Base-by-base conservation (phyloP, 2,113 vertebrate species). In the Odocoileus hemionus region DNA sequence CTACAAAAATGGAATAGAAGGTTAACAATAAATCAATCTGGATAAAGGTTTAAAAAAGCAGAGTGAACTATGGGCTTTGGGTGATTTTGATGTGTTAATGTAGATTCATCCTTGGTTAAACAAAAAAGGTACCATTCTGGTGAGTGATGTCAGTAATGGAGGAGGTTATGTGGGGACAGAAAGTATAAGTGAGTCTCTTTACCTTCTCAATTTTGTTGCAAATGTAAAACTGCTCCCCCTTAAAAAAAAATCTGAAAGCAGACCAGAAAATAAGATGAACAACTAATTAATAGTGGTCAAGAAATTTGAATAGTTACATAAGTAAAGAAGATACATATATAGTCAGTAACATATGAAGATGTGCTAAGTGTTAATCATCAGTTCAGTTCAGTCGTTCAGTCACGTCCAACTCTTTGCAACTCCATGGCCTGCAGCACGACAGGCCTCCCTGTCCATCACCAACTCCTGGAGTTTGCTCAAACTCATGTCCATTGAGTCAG, bases 401-500 rank as follows among this genome's bases (percentile, higher is more conserved):
- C 17, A 21, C 17, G 0, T 36, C 64, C 5, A 2, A 67, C 64
- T 67, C 4, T 67, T 67, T 67, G 17, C 8, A 0, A 5, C 33
- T n/a, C 64, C 17, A 36, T 67, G 64, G 17, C 8, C 7, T 36
- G 64, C 64, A 67, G 64, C 64, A 67, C 0, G 1, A 4, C 33
- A 36, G n/a, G 33, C 64, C 9, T 21, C 64, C 64, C n/a, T 67
- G 64, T 67, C 64, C 17, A 36, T 67, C n/a, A 67, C 17, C n/a
- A 67, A 36, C 64, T 36, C 4, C n/a, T 21, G 9, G 64, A 36
- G 64, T 5, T 36, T 67, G 4, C n/a, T 36, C n/a, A 67, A 36
- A 67, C 2, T 36, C 64, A 21, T 36, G 17, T 21, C 64, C 64
- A 21, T 21, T 21, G 33, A 67, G 4, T 36, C 9, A 0, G 17